Evolutionary conservation across 1,140 invertebrate species (phyloP).

Genomic region (Laupala kohalensis): DNA sequence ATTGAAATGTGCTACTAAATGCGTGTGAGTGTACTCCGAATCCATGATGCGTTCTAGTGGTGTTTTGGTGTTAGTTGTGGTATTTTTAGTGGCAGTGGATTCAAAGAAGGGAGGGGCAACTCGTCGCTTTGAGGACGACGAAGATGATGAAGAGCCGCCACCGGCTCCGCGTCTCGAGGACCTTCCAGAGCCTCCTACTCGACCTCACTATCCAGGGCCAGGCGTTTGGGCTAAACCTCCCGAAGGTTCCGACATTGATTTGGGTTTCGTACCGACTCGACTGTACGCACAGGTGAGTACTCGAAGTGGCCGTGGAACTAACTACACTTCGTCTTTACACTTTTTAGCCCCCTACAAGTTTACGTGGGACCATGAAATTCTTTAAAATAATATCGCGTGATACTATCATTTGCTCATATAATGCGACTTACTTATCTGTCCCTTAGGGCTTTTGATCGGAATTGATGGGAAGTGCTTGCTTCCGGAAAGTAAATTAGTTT

Average conservation of each 20-base stretch:
- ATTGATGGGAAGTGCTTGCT: too few species aligned
- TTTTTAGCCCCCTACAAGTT: too few species aligned
- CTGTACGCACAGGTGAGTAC: constrained; percentile 34
- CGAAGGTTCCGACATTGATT: constrained; percentile 24
- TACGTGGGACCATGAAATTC: too few species aligned
- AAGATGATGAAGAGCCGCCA: not conserved
- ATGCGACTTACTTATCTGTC: too few species aligned
- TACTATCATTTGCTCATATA: too few species aligned
- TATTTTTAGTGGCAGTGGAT: not conserved
- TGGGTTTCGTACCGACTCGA: constrained; percentile 49
- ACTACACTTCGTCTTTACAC: too few species aligned
- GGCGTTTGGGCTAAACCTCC: constrained; percentile 34
- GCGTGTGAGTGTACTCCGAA: not conserved
- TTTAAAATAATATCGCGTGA: too few species aligned
- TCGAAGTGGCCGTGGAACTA: too few species aligned
- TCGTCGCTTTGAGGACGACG: constrained; percentile 2
- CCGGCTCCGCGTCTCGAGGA: constrained; percentile 29
- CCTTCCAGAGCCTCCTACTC: constrained; percentile 29
- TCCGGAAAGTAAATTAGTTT: too few species aligned
- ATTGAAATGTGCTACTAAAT: too few species aligned
- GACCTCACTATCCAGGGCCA: constrained; percentile 33
- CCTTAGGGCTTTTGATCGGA: too few species aligned
- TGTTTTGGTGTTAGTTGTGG: not conserved
- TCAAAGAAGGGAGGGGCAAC: not conserved
- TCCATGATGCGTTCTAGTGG: not conserved